Conservation (phyloP, 1,140 invertebrate species). For the Helicoverpa armigera region DNA sequence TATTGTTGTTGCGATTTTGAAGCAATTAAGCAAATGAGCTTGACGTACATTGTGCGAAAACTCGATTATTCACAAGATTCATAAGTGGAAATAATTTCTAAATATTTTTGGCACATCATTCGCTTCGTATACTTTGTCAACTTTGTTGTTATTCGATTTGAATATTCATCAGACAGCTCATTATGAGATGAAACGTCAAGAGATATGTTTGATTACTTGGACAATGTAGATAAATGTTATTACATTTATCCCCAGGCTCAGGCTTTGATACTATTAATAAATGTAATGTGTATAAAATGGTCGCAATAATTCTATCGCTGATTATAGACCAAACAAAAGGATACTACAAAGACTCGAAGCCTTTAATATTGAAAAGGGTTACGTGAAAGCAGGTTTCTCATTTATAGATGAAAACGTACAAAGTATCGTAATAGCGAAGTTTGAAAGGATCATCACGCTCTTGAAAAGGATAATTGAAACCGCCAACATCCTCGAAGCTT, state of each 20-base stretch:
- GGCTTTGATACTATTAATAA: background rate
- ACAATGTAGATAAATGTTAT: constrained; percentile 1
- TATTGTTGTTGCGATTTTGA: constrained; percentile 53
- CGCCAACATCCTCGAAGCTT: constrained; percentile 34
- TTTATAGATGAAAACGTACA: constrained; percentile 5
- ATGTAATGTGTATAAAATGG: too few species aligned
- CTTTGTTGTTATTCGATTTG: constrained; percentile 26
- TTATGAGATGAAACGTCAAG: constrained; percentile 5
- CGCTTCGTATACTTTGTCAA: constrained; percentile 31
- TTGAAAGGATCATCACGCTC: constrained; percentile 32
- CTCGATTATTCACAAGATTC: constrained; percentile 39
- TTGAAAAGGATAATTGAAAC: constrained; percentile 33
- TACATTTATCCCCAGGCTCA: background rate
- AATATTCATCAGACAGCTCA: constrained; percentile 9
- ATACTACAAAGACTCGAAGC: background rate
- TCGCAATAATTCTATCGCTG: background rate
- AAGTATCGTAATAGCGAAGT: constrained; percentile 12
- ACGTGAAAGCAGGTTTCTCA: constrained; percentile 3
- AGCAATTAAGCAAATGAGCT: constrained; percentile 48
- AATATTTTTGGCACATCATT: constrained; percentile 37
- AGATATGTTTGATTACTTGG: constrained; percentile 18
- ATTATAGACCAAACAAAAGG: background rate
- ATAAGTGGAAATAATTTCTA: constrained; percentile 45
- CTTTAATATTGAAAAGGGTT: constrained; percentile 1
- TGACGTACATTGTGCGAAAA: constrained; percentile 19